A percentile compares a stretch with the other conserved stretches of the same genome.
Evolutionary conservation across 2,888 invertebrate genomes (phyloP).

Genomic region (Caenorhabditis wallacei): DNA sequence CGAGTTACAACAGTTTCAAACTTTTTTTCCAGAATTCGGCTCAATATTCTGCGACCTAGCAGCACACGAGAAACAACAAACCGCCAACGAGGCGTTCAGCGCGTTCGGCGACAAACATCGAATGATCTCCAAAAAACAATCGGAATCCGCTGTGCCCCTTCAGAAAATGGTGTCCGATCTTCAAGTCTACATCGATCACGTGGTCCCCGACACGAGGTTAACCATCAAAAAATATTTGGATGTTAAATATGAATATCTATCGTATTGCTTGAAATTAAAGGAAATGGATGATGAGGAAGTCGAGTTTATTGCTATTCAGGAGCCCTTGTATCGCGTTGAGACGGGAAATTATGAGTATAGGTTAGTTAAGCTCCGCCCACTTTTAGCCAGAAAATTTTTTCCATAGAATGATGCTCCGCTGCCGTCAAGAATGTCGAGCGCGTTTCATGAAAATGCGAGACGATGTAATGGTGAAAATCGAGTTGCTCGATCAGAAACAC

Average conservation of each 20-base stretch:
- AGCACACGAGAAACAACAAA: slow-evolving; percentile 88
- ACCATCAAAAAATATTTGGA: slow-evolving; percentile 97
- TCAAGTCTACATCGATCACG: slow-evolving; percentile 95
- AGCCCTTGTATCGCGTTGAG: slow-evolving; percentile 97
- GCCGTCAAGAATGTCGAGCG: slow-evolving; percentile 94
- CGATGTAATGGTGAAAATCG: slow-evolving; percentile 93
- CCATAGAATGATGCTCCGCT: slow-evolving; percentile 91
- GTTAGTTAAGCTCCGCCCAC: slow-evolving; percentile 82
- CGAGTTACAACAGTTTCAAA: not conserved
- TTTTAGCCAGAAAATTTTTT: not conserved
- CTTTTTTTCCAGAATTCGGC: slow-evolving; percentile 88
- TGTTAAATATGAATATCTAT: slow-evolving; percentile 98
- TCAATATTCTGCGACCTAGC: slow-evolving; percentile 96
- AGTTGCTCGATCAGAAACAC: slow-evolving; percentile 97
- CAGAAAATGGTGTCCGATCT: slow-evolving; percentile 92
- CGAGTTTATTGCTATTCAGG: slow-evolving; percentile 87
- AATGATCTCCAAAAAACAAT: slow-evolving; percentile 65
- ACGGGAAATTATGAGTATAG: slow-evolving; percentile 99
- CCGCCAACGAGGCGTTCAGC: slow-evolving; percentile 71
- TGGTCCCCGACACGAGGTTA: slow-evolving; percentile 97
- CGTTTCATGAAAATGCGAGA: slow-evolving; percentile 90
- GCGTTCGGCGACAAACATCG: slow-evolving; percentile 74
- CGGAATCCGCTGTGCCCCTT: slow-evolving; percentile 71
- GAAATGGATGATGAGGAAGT: slow-evolving; percentile 96
- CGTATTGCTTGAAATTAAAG: slow-evolving; percentile 98